Evolutionary conservation across 2,113 vertebrate genomes (phyloP).

Genomic region (Limnothrissa miodon): DNA sequence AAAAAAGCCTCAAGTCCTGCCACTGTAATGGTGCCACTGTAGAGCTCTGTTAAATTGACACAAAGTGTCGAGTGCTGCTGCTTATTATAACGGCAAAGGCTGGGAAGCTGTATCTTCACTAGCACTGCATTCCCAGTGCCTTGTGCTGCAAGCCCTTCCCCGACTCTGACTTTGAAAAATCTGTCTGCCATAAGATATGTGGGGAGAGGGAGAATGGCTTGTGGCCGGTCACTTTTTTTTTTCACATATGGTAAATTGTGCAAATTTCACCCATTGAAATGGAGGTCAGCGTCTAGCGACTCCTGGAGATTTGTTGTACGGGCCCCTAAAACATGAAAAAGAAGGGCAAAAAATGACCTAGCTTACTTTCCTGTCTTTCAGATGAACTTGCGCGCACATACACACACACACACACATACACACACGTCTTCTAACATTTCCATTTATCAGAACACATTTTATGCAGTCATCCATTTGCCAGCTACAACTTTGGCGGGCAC

Average conservation of each 20-base stretch:
- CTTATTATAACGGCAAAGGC: neutral
- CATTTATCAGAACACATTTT: neutral
- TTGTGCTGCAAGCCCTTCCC: neutral
- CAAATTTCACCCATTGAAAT: neutral
- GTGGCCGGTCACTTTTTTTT: neutral
- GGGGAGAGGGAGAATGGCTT: constrained; percentile 2
- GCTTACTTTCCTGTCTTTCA: neutral
- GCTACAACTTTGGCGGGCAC: neutral
- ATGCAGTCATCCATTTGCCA: neutral
- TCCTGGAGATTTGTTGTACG: neutral
- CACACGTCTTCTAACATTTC: neutral
- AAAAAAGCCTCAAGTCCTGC: neutral
- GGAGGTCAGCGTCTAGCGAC: neutral
- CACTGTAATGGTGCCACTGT: neutral
- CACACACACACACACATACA: too few relatives aligned
- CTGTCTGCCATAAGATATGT: neutral
- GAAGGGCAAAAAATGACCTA: neutral
- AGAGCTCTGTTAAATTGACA: neutral
- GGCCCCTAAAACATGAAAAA: neutral
- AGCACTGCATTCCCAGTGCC: neutral
- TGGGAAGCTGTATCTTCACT: neutral
- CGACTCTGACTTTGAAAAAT: neutral
- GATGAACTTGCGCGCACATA: neutral
- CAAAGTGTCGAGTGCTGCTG: neutral
- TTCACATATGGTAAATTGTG: neutral